Conservation (phyloP, 2,888 invertebrate genomes). For the Thalpophila matura region DNA sequence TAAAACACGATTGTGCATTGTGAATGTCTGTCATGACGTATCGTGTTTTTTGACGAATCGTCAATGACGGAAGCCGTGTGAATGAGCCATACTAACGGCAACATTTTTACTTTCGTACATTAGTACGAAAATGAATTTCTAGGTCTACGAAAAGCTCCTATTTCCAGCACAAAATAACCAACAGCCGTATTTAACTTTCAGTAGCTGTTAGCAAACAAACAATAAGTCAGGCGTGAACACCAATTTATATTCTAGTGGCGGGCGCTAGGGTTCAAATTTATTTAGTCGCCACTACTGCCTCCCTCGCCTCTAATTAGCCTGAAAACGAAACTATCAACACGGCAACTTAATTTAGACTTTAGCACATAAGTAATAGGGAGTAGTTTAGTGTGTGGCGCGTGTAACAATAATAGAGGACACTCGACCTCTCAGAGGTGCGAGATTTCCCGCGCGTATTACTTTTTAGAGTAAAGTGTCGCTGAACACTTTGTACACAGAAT, state of each 20-base stretch:
- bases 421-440: constrained; percentile 84
- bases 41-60: too few relatives aligned
- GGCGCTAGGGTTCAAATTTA: constrained; percentile 73
- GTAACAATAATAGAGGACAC: constrained; percentile 86
- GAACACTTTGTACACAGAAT: constrained; percentile 65
- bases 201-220: constrained; percentile 64
- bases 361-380: constrained; percentile 63
- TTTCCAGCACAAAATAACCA: constrained; percentile 47
- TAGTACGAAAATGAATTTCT: neutral
- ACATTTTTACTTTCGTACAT: too few relatives aligned
- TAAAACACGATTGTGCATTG: too few relatives aligned
- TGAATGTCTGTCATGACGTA: too few relatives aligned
- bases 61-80: too few relatives aligned
- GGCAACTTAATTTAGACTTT: constrained; percentile 61
- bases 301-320: constrained; percentile 87
- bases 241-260: constrained; percentile 58
- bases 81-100: too few relatives aligned
- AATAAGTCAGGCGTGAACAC: constrained; percentile 38
- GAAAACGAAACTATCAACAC: constrained; percentile 77
- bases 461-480: constrained; percentile 62
- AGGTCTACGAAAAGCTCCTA: constrained; percentile 11
- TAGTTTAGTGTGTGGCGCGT: constrained; percentile 47
- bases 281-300: constrained; percentile 63
- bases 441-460: constrained; percentile 79
- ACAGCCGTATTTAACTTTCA: constrained; percentile 57